These are phyloP conservation scores for Drosophila subquinaria DNA, from an alignment of 2,888 invertebrate species.

Conservation along the genomic window DNA sequence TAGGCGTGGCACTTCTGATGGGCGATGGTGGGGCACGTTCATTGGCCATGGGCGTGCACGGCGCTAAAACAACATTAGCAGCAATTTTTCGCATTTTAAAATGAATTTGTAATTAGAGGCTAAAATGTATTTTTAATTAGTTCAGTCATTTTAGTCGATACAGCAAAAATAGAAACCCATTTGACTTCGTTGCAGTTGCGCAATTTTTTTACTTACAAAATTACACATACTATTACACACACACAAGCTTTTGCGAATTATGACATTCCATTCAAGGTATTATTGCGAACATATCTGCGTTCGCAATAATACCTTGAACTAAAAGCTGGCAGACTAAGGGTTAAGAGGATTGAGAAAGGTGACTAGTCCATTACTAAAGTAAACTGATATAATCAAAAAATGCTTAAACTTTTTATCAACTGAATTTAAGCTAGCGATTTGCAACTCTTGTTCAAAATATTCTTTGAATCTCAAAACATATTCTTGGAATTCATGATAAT, in stretches of 20 bases:
- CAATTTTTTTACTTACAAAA: slow-evolving; percentile 1
- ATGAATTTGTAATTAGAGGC: slow-evolving; percentile 77
- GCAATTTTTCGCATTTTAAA: slow-evolving; percentile 67
- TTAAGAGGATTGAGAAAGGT: not conserved
- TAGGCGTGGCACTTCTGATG: slow-evolving; percentile 15
- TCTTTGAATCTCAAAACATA: not conserved
- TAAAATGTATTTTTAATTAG: slow-evolving; percentile 77
- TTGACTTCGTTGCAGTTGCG: slow-evolving; percentile 25
- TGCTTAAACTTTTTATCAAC: not conserved
- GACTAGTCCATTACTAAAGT: not conserved
- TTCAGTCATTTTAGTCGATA: slow-evolving; percentile 61
- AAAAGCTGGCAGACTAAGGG: not conserved
- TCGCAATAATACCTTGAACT: too few relatives aligned
- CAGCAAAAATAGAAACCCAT: slow-evolving; percentile 20
- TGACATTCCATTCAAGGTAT: not conserved
- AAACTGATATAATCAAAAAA: not conserved
- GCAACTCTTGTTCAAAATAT: too few relatives aligned
- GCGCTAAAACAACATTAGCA: slow-evolving; percentile 57
- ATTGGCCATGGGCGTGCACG: slow-evolving; percentile 39
- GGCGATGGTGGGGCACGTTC: slow-evolving; percentile 2
- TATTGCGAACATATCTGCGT: not conserved
- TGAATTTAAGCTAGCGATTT: too few relatives aligned
- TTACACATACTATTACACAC: not conserved
- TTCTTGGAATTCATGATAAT: not conserved
- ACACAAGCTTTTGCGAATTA: not conserved